Evolutionary conservation across 2,113 vertebrate genomes (phyloP).

Genomic region (Nycticebus coucang): DNA sequence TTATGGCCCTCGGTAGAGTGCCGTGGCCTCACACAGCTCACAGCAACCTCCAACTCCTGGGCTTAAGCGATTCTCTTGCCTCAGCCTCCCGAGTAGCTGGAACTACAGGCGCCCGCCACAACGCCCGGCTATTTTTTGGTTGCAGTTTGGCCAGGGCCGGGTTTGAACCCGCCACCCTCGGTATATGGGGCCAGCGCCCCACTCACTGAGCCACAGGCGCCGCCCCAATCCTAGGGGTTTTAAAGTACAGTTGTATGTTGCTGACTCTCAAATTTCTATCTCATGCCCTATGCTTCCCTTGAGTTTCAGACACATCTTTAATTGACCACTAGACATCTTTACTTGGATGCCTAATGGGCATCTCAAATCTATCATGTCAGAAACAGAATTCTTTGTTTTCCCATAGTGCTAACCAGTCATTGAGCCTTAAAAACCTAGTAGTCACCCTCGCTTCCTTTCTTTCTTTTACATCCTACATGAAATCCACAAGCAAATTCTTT

Average conservation of each 20-base stretch:
- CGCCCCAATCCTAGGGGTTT: background rate
- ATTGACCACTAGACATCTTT: background rate
- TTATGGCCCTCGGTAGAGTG: too few relatives aligned
- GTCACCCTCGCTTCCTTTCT: background rate
- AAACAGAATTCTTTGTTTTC: slow-evolving; percentile 34
- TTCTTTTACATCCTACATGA: background rate
- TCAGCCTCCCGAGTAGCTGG: too few relatives aligned
- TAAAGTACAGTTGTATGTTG: background rate
- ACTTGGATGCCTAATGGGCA: background rate
- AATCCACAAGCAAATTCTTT: background rate
- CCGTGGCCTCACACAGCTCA: too few relatives aligned
- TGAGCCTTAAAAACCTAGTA: background rate
- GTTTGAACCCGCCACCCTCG: too few relatives aligned
- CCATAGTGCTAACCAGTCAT: background rate
- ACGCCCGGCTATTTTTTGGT: too few relatives aligned
- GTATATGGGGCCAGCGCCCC: too few relatives aligned
- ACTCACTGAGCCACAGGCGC: too few relatives aligned
- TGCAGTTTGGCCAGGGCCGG: too few relatives aligned
- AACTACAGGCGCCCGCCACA: too few relatives aligned
- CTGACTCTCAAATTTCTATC: background rate
- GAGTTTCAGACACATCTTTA: background rate
- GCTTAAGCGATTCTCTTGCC: too few relatives aligned
- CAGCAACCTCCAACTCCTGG: too few relatives aligned
- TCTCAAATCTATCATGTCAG: background rate
- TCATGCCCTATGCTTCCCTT: background rate